Conservation (phyloP, 2,888 invertebrate genomes). For the Luffia ferchaultella region DNA sequence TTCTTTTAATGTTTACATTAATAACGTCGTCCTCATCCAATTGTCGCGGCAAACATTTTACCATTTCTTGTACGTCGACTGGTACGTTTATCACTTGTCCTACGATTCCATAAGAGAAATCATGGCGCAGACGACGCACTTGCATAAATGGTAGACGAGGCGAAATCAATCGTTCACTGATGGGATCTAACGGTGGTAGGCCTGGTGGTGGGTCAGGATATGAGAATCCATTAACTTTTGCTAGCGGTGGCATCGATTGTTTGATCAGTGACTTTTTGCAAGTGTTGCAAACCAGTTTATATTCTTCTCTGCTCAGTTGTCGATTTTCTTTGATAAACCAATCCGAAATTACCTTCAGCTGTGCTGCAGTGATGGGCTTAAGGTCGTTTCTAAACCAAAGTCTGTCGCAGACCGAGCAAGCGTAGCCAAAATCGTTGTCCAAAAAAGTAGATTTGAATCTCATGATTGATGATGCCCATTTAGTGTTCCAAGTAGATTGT, state of each 20-base stretch:
- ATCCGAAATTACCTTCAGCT: conserved; percentile 24
- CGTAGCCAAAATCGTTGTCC: too few relatives aligned
- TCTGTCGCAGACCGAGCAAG: conserved; percentile 20
- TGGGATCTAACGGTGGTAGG: too few relatives aligned
- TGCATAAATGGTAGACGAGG: too few relatives aligned
- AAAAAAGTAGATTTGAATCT: conserved; percentile 8
- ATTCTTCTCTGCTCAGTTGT: conserved; percentile 18
- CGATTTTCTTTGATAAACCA: conserved; percentile 19
- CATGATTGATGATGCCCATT: conserved; percentile 10
- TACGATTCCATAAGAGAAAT: conserved; percentile 25
- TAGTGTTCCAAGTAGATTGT: conserved; percentile 12
- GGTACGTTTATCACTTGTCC: conserved; percentile 37
- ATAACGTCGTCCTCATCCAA: too few relatives aligned
- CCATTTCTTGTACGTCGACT: too few relatives aligned
- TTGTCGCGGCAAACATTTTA: too few relatives aligned
- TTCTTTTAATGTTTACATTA: conserved; percentile 26
- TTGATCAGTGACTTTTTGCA: conserved; percentile 23
- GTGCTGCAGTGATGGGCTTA: conserved; percentile 25
- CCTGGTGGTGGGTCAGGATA: conserved; percentile 27
- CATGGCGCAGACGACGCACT: conserved; percentile 27
- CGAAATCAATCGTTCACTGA: conserved; percentile 27
- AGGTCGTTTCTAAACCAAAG: conserved; percentile 31
- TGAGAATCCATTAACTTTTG: conserved; percentile 27
- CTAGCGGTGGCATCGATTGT: conserved; percentile 18
- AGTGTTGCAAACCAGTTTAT: conserved; percentile 21